These are phyloP conservation scores for Odontocolon sp. DNA, from an alignment of 2,888 invertebrate genomes.

Conservation along the genomic window DNA sequence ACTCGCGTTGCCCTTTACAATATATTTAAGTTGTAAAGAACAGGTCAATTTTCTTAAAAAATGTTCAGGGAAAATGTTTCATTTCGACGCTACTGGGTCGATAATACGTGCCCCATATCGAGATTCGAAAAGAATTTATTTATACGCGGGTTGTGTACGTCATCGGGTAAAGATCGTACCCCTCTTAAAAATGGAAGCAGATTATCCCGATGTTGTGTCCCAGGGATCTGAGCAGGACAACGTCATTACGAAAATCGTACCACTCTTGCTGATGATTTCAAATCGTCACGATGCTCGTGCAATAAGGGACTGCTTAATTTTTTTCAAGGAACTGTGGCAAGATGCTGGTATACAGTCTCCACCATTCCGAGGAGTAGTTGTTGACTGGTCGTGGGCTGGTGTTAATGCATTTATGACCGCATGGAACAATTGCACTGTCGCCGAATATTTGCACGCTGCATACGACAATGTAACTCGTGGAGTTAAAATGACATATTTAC, in stretches of 20 bases:
- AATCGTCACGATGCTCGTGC: conserved; percentile 24
- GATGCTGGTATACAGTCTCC: conserved; percentile 4
- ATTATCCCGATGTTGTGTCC: not conserved
- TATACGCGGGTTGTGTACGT: conserved; percentile 14
- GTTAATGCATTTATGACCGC: conserved; percentile 16
- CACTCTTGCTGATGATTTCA: conserved; percentile 19
- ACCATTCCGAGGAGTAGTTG: conserved; percentile 20
- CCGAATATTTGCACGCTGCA: conserved; percentile 12
- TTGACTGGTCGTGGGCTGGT: conserved; percentile 42
- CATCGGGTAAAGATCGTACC: too few species aligned
- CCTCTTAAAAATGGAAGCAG: not conserved
- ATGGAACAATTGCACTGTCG: conserved; percentile 25
- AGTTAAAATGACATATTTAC: not conserved
- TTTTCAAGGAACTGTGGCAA: conserved; percentile 18
- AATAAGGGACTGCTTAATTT: conserved; percentile 18
- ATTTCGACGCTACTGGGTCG: conserved; percentile 29
- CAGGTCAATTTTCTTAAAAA: conserved; percentile 21
- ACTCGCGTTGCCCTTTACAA: conserved; percentile 11
- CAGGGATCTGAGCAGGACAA: not conserved
- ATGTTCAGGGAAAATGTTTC: not conserved
- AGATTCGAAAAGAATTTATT: conserved; percentile 18
- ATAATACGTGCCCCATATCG: conserved; percentile 22
- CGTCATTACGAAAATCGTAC: not conserved
- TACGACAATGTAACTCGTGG: conserved; percentile 20
- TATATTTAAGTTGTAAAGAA: conserved; percentile 33